Conservation (phyloP, 2,113 vertebrate genomes). For the Heterocephalus glaber region DNA sequence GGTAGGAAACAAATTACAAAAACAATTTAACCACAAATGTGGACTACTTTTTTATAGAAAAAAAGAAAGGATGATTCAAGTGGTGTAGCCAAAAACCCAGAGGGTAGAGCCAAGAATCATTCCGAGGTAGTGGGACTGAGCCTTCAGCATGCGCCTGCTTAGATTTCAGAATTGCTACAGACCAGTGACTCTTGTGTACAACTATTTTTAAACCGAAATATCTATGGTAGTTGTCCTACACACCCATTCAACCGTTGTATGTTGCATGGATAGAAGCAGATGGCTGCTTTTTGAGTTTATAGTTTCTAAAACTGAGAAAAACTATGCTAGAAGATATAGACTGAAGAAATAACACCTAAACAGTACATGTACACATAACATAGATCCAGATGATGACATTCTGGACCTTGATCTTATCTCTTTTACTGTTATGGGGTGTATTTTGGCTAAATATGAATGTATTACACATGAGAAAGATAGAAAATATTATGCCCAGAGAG, state of each 20-base stretch:
- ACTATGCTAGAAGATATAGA: not conserved
- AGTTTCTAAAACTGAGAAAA: not conserved
- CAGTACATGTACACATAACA: not conserved
- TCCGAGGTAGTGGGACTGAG: not conserved
- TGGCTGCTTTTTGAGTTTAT: not conserved
- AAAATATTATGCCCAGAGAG: not conserved
- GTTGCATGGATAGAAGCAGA: not conserved
- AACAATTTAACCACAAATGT: not conserved
- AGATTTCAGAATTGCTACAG: not conserved
- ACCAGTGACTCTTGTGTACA: not conserved
- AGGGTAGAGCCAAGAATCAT: not conserved
- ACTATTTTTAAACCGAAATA: not conserved
- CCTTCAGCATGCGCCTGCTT: not conserved
- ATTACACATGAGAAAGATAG: not conserved
- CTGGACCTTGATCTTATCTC: not conserved
- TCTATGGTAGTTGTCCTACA: not conserved
- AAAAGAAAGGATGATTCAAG: not conserved
- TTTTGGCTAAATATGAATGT: not conserved
- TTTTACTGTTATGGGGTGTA: not conserved
- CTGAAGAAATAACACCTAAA: not conserved
- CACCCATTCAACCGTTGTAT: not conserved
- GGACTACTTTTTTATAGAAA: not conserved
- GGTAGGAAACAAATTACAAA: not conserved
- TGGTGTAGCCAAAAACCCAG: not conserved
- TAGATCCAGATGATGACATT: constrained; percentile 25